Evolutionary conservation across 2,113 vertebrate genomes (phyloP).

Genomic region (Percopsis transmontana): DNA sequence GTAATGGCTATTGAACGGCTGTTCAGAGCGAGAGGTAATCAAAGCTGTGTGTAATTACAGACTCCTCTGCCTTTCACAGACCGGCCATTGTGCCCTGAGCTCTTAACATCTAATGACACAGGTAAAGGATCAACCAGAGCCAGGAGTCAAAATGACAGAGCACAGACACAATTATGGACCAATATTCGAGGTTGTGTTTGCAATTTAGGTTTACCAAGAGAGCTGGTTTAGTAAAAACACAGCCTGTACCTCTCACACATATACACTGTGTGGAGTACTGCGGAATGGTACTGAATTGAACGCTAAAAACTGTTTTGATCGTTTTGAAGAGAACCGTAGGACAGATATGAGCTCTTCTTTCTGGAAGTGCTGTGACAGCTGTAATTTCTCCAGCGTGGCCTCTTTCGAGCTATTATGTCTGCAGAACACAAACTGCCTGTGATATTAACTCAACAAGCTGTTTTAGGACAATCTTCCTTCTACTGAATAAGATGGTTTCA

Average conservation of each 20-base stretch:
- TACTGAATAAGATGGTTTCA: not conserved
- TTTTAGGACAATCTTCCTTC: not conserved
- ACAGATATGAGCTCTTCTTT: not conserved
- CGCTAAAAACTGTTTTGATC: not conserved
- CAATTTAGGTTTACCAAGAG: slow-evolving; percentile 50
- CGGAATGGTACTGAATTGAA: not conserved
- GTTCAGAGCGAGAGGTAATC: slow-evolving; percentile 72
- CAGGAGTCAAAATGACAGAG: slow-evolving; percentile 41
- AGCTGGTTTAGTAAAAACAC: slow-evolving; percentile 43
- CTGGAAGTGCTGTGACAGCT: not conserved
- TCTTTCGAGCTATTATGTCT: not conserved
- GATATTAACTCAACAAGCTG: not conserved
- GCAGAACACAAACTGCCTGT: not conserved
- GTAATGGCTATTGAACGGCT: slow-evolving; percentile 77
- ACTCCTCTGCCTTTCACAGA: slow-evolving; percentile 60
- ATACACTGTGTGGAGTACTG: not conserved
- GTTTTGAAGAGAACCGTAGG: not conserved
- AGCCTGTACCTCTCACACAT: not conserved
- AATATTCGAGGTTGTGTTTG: slow-evolving; percentile 39
- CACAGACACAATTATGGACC: slow-evolving; percentile 61
- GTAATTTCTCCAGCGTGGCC: not conserved
- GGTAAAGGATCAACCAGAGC: slow-evolving; percentile 58
- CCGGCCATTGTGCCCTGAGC: slow-evolving; percentile 64
- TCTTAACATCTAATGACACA: slow-evolving; percentile 68
- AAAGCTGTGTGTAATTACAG: slow-evolving; percentile 75